Percentiles rank a stretch among this genome's conserved stretches.
These are phyloP conservation scores for Tonatia bakeri DNA, from an alignment of 2,113 vertebrate genomes.

Conservation along the genomic window DNA sequence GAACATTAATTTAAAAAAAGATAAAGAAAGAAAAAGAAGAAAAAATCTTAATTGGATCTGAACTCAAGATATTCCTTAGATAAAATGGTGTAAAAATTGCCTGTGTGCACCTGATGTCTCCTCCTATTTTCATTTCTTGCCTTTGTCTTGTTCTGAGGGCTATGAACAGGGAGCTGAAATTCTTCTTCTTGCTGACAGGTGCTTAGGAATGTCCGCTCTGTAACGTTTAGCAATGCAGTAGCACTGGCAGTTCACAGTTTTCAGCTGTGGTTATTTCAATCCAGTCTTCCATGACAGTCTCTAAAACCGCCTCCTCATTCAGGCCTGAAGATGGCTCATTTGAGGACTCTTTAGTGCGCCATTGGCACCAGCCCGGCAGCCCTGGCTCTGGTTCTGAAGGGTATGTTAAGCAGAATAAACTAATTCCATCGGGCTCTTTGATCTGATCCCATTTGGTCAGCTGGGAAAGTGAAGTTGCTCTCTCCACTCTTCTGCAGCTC, in stretches of 20 bases:
- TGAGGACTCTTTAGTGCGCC: not conserved
- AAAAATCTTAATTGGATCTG: not conserved
- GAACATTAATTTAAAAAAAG: too few species aligned
- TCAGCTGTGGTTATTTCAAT: not conserved
- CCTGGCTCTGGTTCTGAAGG: conserved; percentile 58
- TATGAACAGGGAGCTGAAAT: not conserved
- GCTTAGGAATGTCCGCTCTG: not conserved
- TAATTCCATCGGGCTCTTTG: conserved; percentile 53
- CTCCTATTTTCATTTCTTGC: not conserved
- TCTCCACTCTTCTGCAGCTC: not conserved
- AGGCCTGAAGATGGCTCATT: not conserved
- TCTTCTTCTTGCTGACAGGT: not conserved
- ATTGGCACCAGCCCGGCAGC: not conserved
- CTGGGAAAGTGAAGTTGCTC: not conserved
- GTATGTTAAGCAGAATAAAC: not conserved
- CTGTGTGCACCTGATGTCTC: not conserved
- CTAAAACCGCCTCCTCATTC: not conserved
- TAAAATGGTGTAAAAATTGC: not conserved
- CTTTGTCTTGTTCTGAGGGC: not conserved
- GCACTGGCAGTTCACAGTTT: not conserved
- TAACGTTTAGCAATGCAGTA: not conserved
- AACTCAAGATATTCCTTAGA: not conserved
- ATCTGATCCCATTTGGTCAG: conserved; percentile 50
- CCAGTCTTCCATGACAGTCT: not conserved
- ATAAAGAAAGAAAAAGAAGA: too few species aligned